These are phyloP conservation scores for Synanthedon tipuliformis DNA, from an alignment of 2,888 invertebrate species.

Conservation along the genomic window DNA sequence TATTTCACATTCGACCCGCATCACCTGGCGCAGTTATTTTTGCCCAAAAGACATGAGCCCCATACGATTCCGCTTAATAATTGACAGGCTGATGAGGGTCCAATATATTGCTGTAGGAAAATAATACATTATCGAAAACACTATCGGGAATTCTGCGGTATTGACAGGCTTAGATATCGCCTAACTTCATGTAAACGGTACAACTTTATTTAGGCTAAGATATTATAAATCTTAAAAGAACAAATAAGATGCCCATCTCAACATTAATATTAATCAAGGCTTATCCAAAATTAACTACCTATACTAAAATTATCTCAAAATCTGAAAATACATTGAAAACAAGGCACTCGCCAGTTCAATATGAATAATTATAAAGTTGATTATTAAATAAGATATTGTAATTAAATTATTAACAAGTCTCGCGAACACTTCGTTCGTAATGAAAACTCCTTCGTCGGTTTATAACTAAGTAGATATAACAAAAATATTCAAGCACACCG, in stretches of 20 bases:
- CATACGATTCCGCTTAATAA: conserved; percentile 21
- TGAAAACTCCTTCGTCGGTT: neutral
- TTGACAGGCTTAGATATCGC: neutral
- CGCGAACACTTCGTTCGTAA: neutral
- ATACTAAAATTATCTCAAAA: no score
- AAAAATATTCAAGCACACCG: conserved; percentile 22
- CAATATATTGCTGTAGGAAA: conserved; percentile 3
- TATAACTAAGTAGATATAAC: conserved; percentile 7
- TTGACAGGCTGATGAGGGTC: conserved; percentile 58
- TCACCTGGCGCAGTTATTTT: conserved; percentile 17
- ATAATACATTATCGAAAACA: neutral
- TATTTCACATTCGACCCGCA: conserved; percentile 16
- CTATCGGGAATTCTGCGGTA: neutral
- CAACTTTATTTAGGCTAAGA: no score
- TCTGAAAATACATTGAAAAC: no score
- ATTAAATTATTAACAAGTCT: no score
- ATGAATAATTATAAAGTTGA: no score
- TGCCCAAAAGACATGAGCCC: neutral
- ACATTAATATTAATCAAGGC: no score
- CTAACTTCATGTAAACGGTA: no score
- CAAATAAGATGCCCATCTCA: no score
- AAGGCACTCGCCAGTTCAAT: no score
- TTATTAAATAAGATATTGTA: no score
- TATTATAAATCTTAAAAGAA: no score
- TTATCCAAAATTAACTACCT: no score